Base-by-base conservation (phyloP, 92 coral and sea anemone species). In the Anthopleura xanthogrammica region DNA sequence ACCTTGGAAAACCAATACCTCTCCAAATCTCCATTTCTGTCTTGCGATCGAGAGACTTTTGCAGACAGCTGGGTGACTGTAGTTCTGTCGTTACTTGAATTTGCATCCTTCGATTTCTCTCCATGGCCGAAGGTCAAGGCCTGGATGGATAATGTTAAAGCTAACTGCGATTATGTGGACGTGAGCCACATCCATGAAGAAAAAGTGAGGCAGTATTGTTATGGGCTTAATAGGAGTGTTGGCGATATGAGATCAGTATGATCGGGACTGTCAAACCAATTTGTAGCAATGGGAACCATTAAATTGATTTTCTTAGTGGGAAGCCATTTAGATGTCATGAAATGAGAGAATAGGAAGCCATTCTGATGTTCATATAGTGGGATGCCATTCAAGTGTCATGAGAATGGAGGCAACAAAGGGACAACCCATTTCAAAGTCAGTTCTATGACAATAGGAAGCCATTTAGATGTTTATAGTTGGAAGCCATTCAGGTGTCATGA, bases 31-130 rank as follows among this genome's bases (percentile, higher is more conserved):
- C 66, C 89, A 60, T 92, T 85, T 54, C 90, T 92, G 20, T 90
- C 85, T 62, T 78, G 88, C 17, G 75, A 74, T 5, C 50, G 41
- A n/a, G 83, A 89, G 29, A 84, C 91, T 4, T 88, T 92, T 88
- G 96, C 96, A 2, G 96, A 92, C 83, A 85, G 93, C 42, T 92
- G 96, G 96, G 86, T 88, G 12, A 75, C 85, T 8, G 76, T 92
- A 20, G 80, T 83, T 41, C 65, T 92, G 46, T 92, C 96, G 29
- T 85, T 87, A 70, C 85, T 92, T 58, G 96, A 92, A 41, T 72
- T 92, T 62, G 87, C 90, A 50, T 82, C 88, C 13, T 92, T 92
- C 24, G 92, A 92, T 81, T 84, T 92, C 19, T 64, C 79, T 1
- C 91, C 92, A 4, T 92, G 96, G 96, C 88, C 91, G 2, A 90